Evolutionary conservation across 92 coral and sea anemone genomes (phyloP).

Genomic region (Epizoanthus ramosus): DNA sequence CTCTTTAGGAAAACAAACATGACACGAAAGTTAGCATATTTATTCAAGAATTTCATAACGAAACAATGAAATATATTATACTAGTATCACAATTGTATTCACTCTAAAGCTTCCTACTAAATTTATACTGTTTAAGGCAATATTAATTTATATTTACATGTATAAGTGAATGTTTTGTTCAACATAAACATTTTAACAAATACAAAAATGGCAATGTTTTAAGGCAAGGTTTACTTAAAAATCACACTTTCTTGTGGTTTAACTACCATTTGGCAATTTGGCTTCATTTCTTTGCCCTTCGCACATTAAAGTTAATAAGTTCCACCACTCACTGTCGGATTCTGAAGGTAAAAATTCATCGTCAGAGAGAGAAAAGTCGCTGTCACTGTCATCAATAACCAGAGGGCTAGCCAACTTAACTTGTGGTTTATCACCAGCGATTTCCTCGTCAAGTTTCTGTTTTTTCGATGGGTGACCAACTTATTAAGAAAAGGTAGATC

Average conservation of each 20-base stretch:
- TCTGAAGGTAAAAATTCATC: no score
- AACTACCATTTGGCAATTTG: neutral
- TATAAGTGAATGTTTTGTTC: slow-evolving; percentile 10
- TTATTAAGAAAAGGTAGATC: slow-evolving; percentile 25
- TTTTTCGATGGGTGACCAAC: slow-evolving; percentile 38
- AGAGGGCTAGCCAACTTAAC: slow-evolving; percentile 47
- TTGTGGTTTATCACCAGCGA: slow-evolving; percentile 30
- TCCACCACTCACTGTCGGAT: no score
- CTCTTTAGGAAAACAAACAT: slow-evolving; percentile 5
- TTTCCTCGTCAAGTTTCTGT: slow-evolving; percentile 33
- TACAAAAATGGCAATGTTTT: slow-evolving; percentile 18
- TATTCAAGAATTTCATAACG: neutral
- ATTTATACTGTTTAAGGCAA: slow-evolving; percentile 17
- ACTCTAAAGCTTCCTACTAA: slow-evolving; percentile 5
- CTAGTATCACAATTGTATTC: slow-evolving; percentile 9
- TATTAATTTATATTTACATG: neutral
- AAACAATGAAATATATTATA: neutral
- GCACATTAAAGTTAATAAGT: no score
- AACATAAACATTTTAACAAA: slow-evolving; percentile 8
- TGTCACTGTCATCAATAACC: slow-evolving; percentile 29
- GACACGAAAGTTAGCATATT: neutral
- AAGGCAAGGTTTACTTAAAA: slow-evolving; percentile 17
- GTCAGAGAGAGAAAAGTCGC: slow-evolving; percentile 25
- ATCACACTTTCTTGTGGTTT: slow-evolving; percentile 16
- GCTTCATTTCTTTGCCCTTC: no score